phyloP scores from a whole-genome alignment of 2,113 vertebrate species.

The Poecilia latipinna region DNA sequence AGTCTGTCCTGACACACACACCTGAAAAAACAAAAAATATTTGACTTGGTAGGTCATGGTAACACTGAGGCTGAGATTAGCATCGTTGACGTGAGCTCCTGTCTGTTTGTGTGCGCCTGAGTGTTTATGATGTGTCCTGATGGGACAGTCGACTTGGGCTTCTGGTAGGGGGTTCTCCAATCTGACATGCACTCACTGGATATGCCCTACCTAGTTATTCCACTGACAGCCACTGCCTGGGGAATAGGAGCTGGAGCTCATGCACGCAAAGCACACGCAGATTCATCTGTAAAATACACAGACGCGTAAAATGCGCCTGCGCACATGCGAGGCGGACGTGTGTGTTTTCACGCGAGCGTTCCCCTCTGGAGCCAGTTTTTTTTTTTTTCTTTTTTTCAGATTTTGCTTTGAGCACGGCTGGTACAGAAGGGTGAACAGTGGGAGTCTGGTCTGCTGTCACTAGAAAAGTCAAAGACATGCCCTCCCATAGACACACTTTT shows the following conservation, averaged over 20 bases:
- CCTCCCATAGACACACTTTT: slow-evolving; percentile 42
- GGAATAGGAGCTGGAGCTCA: slow-evolving; percentile 57
- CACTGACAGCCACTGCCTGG: slow-evolving; percentile 64
- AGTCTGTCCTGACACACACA: slow-evolving; percentile 8
- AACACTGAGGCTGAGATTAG: slow-evolving; percentile 33
- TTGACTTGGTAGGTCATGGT: slow-evolving; percentile 44
- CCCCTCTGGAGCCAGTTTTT: slow-evolving; percentile 58
- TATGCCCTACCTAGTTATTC: slow-evolving; percentile 68
- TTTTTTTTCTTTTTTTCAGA: slow-evolving; percentile 76
- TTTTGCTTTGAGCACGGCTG: slow-evolving; percentile 66
- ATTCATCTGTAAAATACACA: slow-evolving; percentile 40
- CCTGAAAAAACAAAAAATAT: slow-evolving; percentile 19
- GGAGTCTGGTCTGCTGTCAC: slow-evolving; percentile 66
- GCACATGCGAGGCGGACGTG: neutral
- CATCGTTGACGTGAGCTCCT: slow-evolving; percentile 37
- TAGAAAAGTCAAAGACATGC: slow-evolving; percentile 48
- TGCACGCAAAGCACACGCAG: slow-evolving; percentile 46
- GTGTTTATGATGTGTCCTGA: slow-evolving; percentile 54
- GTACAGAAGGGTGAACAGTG: slow-evolving; percentile 79
- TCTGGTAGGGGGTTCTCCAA: slow-evolving; percentile 75
- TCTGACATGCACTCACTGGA: slow-evolving; percentile 70
- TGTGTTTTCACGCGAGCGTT: slow-evolving; percentile 15
- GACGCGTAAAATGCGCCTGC: slow-evolving; percentile 5
- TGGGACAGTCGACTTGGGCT: slow-evolving; percentile 67
- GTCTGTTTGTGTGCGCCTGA: slow-evolving; percentile 20